Base-by-base conservation (phyloP, 2,113 vertebrate species). In the Machaerirhynchus nigripectus region DNA sequence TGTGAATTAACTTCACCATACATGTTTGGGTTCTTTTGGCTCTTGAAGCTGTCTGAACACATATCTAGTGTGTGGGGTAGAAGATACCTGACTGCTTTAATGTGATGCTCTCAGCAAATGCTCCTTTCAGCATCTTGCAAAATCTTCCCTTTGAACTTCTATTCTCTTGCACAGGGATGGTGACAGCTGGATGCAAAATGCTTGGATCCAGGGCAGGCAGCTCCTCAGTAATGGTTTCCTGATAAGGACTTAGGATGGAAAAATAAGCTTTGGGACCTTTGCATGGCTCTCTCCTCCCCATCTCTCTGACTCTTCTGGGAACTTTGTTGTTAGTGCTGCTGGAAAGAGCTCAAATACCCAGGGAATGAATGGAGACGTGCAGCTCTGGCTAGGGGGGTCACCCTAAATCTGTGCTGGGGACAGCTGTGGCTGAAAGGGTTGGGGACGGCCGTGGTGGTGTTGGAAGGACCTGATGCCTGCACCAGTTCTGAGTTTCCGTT, bases 221-320 rank as follows among this genome's bases (percentile, higher is more conserved):
- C 57, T 42, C 47, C 53, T 60, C 3, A 4, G 39, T 26, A 15
- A 30, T 27, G 37, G 4, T 37, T 65, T 86, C 49, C 31, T 83
- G 23, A 6, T n/a, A 8, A 75, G 53, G 13, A 4, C 7, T 47
- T 22, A 13, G 1, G 47, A 13, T 46, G n/a, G 74, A 37, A 85
- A 87, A 85, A 33, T 1, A 76, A 65, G 2, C 28, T 42, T 64
- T 2, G 31, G 20, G n/a, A 60, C 4, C 39, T 56, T 28, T 49
- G 17, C 1, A 0, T 44, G 44, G 28, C 6, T 27, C 2, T 47
- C 3, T 59, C 11, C 10, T 87, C 23, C 26, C 11, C 4, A 1
- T 44, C n/a, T 63, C 24, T 57, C 6, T 57, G 14, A 13, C 19
- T 27, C 7, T 2, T 0, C 6, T n/a, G 33, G 50, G 63, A 57